Percentiles rank a stretch among this genome's conserved stretches.
These are phyloP conservation scores for Drosophila carrolli DNA, from an alignment of 1,140 invertebrate species.

Conservation along the genomic window DNA sequence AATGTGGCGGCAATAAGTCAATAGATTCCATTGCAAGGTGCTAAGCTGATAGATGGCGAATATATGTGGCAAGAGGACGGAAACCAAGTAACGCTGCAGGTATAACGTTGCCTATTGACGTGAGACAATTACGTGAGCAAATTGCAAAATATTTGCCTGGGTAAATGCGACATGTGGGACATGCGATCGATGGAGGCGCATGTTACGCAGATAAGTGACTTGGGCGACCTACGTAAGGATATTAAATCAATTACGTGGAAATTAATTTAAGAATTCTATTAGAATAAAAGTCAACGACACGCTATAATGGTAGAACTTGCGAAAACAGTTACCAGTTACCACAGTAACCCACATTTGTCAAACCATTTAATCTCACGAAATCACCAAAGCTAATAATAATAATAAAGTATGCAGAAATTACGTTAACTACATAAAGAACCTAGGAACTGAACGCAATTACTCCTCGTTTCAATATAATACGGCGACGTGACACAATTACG, in stretches of 20 bases:
- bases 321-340: neutral
- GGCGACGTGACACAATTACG: constrained; percentile 43
- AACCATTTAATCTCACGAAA: neutral
- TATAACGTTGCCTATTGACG: constrained; percentile 51
- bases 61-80: neutral
- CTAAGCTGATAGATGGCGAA: constrained; percentile 28
- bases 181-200: constrained; percentile 15
- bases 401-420: constrained; percentile 23
- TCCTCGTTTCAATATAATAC: constrained; percentile 38
- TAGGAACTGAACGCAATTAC: constrained; percentile 22
- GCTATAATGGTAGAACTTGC: too few relatives aligned
- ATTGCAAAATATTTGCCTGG: constrained; percentile 53
- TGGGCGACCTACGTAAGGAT: neutral
- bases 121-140: constrained; percentile 61
- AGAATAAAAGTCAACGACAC: too few relatives aligned
- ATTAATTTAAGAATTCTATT: neutral
- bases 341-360: neutral
- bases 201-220: constrained; percentile 2
- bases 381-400: constrained; percentile 6
- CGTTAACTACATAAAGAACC: constrained; percentile 10
- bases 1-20: constrained; percentile 78
- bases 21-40: constrained; percentile 61
- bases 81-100: constrained; percentile 15
- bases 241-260: constrained; percentile 8
- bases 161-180: constrained; percentile 40